These are phyloP conservation scores for Sula dactylatra DNA, from an alignment of 2,113 vertebrate genomes.

Conservation along the genomic window DNA sequence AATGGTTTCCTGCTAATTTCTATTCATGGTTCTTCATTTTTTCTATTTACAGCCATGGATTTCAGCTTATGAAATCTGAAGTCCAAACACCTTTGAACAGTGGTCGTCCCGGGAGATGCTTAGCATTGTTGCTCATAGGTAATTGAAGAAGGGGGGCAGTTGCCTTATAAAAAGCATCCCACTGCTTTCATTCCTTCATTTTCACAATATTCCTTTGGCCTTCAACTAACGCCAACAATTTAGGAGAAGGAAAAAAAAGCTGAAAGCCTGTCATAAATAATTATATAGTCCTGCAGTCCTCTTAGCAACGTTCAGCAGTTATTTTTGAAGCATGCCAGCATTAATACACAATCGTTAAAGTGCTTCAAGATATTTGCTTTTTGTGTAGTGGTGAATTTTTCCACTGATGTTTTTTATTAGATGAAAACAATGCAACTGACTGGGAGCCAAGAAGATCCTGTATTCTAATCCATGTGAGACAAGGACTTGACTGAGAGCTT, in stretches of 20 bases:
- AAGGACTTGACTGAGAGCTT: background rate
- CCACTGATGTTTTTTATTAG: constrained; percentile 50
- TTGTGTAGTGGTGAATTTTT: constrained; percentile 36
- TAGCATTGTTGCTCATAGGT: background rate
- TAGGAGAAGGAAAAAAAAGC: constrained; percentile 23
- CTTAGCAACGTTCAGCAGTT: constrained; percentile 26
- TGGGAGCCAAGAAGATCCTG: constrained; percentile 4
- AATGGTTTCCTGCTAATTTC: background rate
- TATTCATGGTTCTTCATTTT: background rate
- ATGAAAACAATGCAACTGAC: constrained; percentile 38
- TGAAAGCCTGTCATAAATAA: constrained; percentile 57
- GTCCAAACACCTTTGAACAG: background rate
- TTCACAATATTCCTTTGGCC: constrained; percentile 43
- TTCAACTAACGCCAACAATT: constrained; percentile 35
- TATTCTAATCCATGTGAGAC: background rate
- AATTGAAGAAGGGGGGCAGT: background rate
- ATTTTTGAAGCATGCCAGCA: constrained; percentile 54
- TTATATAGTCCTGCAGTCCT: constrained; percentile 28
- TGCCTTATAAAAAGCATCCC: background rate
- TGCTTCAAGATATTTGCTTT: constrained; percentile 62
- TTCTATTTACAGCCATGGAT: background rate
- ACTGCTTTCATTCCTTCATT: background rate
- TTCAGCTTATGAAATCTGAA: background rate
- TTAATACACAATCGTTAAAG: constrained; percentile 15
- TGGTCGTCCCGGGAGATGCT: background rate